phyloP scores from a whole-genome alignment of 1,140 invertebrate species.

The Battus philenor region DNA sequence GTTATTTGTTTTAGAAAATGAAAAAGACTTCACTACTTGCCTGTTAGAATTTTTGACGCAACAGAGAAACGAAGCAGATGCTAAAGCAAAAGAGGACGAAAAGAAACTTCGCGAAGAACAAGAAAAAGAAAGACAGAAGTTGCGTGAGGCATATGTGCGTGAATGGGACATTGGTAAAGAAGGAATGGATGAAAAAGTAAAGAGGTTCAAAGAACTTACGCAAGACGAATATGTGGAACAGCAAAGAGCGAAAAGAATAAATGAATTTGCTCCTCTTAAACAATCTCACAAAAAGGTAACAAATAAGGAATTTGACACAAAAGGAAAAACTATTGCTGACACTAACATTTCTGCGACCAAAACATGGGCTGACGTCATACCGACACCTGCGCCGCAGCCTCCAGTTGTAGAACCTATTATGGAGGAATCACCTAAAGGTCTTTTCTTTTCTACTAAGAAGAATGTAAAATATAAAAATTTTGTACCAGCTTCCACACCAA shows the following conservation, averaged over 20 bases:
- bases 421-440: constrained; percentile 38
- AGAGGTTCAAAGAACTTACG: constrained; percentile 79
- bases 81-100: constrained; percentile 67
- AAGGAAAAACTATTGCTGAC: constrained; percentile 36
- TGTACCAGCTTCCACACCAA: constrained; percentile 58
- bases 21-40: constrained; percentile 57
- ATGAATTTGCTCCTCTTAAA: constrained; percentile 81
- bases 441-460: constrained; percentile 57
- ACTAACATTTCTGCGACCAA: constrained; percentile 20
- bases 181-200: constrained; percentile 58
- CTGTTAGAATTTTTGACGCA: constrained; percentile 71
- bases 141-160: constrained; percentile 77
- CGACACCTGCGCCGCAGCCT: constrained; percentile 44
- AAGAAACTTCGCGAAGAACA: constrained; percentile 58
- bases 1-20: constrained; percentile 56
- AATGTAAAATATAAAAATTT: constrained; percentile 54
- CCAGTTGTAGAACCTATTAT: constrained; percentile 42
- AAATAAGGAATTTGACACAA: constrained; percentile 45
- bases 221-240: constrained; percentile 89
- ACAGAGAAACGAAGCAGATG: constrained; percentile 67
- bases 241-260: constrained; percentile 79
- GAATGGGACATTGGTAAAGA: constrained; percentile 84
- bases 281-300: constrained; percentile 37
- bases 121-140: constrained; percentile 66
- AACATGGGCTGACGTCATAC: constrained; percentile 65